A percentile compares a stretch with the other conserved stretches of the same genome.
Evolutionary conservation across 2,888 invertebrate species (phyloP).

Genomic region (Pammene fasciana): DNA sequence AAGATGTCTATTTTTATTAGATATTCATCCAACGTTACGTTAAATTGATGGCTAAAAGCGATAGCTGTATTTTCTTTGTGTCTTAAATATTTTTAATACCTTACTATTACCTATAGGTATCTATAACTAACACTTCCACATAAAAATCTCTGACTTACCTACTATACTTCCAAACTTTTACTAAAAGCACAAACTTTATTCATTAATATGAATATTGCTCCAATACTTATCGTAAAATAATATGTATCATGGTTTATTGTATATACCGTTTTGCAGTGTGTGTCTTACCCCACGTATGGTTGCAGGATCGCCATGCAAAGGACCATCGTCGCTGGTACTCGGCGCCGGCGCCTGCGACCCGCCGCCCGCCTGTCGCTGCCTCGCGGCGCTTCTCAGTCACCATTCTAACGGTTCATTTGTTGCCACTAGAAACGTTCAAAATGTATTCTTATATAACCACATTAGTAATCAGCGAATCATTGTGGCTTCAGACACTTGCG

Average conservation of each 20-base stretch:
- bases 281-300: conserved; percentile 23
- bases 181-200: conserved; percentile 8
- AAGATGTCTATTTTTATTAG: too few relatives aligned
- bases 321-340: conserved; percentile 57
- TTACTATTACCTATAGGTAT: background rate
- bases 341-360: conserved; percentile 64
- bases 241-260: background rate
- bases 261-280: background rate
- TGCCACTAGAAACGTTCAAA: conserved; percentile 58
- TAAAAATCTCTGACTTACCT: background rate
- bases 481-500: conserved; percentile 42
- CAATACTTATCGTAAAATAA: background rate
- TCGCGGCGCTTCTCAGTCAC: conserved; percentile 52
- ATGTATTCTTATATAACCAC: conserved; percentile 41
- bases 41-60: background rate
- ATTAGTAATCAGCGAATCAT: conserved; percentile 25
- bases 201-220: background rate
- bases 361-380: conserved; percentile 58
- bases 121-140: background rate
- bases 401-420: conserved; percentile 54
- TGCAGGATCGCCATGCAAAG: conserved; percentile 72
- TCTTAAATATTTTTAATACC: background rate
- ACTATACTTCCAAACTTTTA: background rate
- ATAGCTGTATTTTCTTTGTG: background rate
- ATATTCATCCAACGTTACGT: background rate